Evolutionary conservation across 2,797 vertebrate species (phyloP).

Genomic region (Picus viridis): DNA sequence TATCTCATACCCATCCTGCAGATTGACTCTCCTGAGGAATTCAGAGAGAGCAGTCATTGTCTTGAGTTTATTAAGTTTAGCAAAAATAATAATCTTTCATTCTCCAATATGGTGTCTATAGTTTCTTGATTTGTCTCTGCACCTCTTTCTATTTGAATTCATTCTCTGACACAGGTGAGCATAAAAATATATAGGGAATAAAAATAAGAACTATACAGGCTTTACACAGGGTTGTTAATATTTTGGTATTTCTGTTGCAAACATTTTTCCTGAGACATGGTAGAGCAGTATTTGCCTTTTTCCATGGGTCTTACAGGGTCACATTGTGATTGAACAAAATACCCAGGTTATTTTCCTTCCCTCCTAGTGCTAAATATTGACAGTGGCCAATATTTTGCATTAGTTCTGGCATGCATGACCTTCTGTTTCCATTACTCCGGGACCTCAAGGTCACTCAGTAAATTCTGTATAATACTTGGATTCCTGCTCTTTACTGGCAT

Average conservation of each 20-base stretch:
- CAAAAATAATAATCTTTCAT: accelerated
- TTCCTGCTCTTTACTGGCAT: neutral
- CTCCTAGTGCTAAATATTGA: neutral
- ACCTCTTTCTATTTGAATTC: neutral
- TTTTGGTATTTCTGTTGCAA: neutral
- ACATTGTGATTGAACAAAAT: neutral
- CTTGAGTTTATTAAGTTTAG: neutral
- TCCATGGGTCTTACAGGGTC: neutral
- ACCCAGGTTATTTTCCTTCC: accelerated
- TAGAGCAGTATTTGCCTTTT: neutral
- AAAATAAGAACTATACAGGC: neutral
- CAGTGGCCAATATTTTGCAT: neutral
- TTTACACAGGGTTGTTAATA: neutral
- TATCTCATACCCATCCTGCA: neutral
- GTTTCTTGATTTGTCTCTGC: neutral
- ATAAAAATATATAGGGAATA: neutral
- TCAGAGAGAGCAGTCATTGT: neutral
- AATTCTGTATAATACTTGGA: neutral
- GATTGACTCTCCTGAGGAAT: neutral
- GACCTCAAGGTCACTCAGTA: neutral
- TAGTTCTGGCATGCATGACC: neutral
- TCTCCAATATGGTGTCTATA: neutral
- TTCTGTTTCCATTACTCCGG: neutral
- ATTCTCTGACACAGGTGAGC: neutral
- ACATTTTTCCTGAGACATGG: neutral